Conservation (phyloP, 2,797 vertebrate genomes). For the Sciurus vulgaris region DNA sequence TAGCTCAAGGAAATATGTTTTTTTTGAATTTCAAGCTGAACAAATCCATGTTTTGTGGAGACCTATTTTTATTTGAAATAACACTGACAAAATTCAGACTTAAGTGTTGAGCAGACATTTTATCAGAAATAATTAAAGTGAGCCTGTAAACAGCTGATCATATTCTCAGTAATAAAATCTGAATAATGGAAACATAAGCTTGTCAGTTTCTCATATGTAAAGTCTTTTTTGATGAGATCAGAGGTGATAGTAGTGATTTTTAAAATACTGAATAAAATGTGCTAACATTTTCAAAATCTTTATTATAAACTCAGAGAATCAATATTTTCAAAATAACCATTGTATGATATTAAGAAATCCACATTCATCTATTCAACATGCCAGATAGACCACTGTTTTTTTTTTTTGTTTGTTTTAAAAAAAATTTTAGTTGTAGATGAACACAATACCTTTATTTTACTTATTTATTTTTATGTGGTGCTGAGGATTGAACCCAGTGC, state of each 20-base stretch:
- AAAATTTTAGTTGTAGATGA: no score
- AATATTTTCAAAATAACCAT: constrained; percentile 34
- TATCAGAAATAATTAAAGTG: constrained; percentile 47
- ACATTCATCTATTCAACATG: background rate
- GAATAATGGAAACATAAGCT: constrained; percentile 34
- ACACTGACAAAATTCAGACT: constrained; percentile 5
- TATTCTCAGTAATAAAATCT: constrained; percentile 54
- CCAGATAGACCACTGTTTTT: background rate
- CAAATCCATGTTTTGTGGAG: constrained; percentile 27
- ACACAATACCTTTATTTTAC: no score
- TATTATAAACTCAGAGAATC: background rate
- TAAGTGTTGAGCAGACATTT: background rate
- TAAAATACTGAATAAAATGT: constrained; percentile 30
- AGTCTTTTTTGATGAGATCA: background rate
- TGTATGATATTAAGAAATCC: constrained; percentile 15
- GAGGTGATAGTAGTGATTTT: constrained; percentile 12
- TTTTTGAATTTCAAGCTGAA: constrained; percentile 34
- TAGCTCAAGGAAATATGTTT: constrained; percentile 31
- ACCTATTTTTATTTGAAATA: constrained; percentile 59
- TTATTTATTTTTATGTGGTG: no score
- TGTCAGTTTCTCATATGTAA: constrained; percentile 41
- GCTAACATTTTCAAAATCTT: background rate
- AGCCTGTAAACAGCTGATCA: constrained; percentile 23
- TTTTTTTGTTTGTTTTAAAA: no score
- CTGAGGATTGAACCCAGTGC: no score